These are phyloP conservation scores for Charanyca ferruginea DNA, from an alignment of 2,888 invertebrate genomes.

Conservation along the genomic window DNA sequence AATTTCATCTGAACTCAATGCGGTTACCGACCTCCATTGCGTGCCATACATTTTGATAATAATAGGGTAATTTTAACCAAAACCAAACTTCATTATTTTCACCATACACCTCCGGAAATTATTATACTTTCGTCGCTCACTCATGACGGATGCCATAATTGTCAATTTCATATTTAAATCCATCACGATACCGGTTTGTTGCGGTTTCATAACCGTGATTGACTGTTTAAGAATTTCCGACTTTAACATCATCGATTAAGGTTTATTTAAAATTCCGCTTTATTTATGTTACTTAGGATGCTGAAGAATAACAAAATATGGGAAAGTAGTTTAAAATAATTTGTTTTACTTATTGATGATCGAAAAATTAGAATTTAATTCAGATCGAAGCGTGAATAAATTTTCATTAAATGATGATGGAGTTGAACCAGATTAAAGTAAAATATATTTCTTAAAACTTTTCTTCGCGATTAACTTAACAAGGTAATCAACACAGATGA, in stretches of 20 bases:
- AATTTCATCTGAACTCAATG: constrained; percentile 43
- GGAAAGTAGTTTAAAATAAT: constrained; percentile 55
- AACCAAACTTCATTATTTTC: constrained; percentile 70
- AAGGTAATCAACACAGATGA: background rate
- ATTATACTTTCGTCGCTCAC: constrained; percentile 68
- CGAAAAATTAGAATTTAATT: constrained; percentile 43
- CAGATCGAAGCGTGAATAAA: constrained; percentile 12
- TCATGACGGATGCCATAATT: constrained; percentile 62
- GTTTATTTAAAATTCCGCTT: background rate
- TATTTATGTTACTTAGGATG: constrained; percentile 8
- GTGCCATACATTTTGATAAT: constrained; percentile 54
- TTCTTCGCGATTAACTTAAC: background rate
- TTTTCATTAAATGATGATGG: constrained; percentile 1
- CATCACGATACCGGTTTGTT: constrained; percentile 63
- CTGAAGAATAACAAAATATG: constrained; percentile 39
- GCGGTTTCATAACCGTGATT: constrained; percentile 54
- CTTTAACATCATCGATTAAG: background rate
- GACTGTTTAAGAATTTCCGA: constrained; percentile 18
- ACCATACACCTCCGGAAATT: constrained; percentile 67
- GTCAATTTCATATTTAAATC: constrained; percentile 63
- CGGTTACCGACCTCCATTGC: constrained; percentile 46
- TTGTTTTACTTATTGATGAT: constrained; percentile 36
- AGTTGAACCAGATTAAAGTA: background rate
- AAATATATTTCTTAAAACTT: background rate
- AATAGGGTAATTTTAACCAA: constrained; percentile 54